Evolutionary conservation across 2,888 invertebrate genomes (phyloP), one percentile per base, ranked within the genome.

Genomic region (Agriopis marginaria): DNA sequence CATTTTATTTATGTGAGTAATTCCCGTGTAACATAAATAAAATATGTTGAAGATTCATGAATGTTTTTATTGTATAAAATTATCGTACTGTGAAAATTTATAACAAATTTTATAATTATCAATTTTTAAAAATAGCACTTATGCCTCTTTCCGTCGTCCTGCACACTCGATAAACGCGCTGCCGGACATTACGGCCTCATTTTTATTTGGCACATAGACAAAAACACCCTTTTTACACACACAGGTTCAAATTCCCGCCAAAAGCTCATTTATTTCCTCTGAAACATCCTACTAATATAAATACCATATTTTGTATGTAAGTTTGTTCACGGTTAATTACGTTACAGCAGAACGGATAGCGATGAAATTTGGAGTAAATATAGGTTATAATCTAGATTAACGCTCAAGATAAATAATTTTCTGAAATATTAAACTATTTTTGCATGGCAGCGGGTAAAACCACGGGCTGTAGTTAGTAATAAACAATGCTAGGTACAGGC

Each of bases 151-250:
- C 61, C 62, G 14, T 23, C 14, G 44, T 12, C n/a, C 58, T 7
- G 55, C 49, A 60, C 73, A 78, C 78, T 79, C 91, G 91, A 92
- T 93, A 92, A 92, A 89, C 90, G 91, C 82, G 86, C 83, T 86
- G 84, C 89, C 89, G 93, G 91, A 92, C 92, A 93, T 93, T 92
- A 93, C 90, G 90, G 83, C 88, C 93, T 93, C 93, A 93, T 93
- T 93, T 93, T 93, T 93, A 93, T 93, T 93, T 92, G 91, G 91
- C 91, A 93, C 92, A 93, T 93, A 93, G 93, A 92, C 91, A 91
- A 93, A 92, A 92, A 89, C 89, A 89, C 89, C 91, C 91, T 90
- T 92, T 90, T 92, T 86, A 89, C 84, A 87, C 79, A 82, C 81
- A 84, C 86, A 88, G 85, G 79, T 85, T 85, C 82, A 85, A 84